A percentile compares a stretch with the other conserved stretches of the same genome.
These are phyloP conservation scores for Pachyseris speciosa DNA, from an alignment of 64 coral and sea anemone genomes.

Conservation along the genomic window DNA sequence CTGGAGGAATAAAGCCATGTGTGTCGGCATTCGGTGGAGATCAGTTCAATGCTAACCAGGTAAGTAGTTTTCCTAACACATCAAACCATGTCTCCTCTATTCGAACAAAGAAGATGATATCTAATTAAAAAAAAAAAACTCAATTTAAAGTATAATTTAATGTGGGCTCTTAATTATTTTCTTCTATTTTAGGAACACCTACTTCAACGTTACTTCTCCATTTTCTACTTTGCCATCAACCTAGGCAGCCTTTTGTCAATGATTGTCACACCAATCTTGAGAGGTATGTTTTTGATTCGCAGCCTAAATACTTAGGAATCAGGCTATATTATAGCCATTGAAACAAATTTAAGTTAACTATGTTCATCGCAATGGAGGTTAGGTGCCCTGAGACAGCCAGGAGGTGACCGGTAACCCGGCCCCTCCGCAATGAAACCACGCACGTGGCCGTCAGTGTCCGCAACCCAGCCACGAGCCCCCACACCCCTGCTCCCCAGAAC, in stretches of 20 bases:
- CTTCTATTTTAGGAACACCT: constrained; percentile 82
- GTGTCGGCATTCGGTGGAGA: constrained; percentile 99
- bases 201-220: constrained; percentile 97
- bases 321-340: too few species aligned
- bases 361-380: too few species aligned
- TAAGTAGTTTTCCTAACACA: background rate
- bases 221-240: constrained; percentile 99
- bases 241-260: constrained; percentile 97
- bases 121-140: background rate
- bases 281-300: constrained; percentile 65
- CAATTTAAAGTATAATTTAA: background rate
- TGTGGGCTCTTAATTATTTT: background rate
- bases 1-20: constrained; percentile 97
- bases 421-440: too few species aligned
- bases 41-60: constrained; percentile 88
- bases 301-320: too few species aligned
- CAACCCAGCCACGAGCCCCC: too few species aligned
- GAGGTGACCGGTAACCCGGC: too few species aligned
- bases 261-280: constrained; percentile 93
- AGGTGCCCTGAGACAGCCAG: too few species aligned
- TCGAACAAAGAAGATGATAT: too few species aligned
- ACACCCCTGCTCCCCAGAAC: too few species aligned
- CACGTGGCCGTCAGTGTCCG: too few species aligned
- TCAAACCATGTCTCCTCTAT: too few species aligned
- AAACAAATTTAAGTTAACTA: too few species aligned